phyloP scores from a whole-genome alignment of 1,140 invertebrate genomes.

The Plectrocnemia conspersa region DNA sequence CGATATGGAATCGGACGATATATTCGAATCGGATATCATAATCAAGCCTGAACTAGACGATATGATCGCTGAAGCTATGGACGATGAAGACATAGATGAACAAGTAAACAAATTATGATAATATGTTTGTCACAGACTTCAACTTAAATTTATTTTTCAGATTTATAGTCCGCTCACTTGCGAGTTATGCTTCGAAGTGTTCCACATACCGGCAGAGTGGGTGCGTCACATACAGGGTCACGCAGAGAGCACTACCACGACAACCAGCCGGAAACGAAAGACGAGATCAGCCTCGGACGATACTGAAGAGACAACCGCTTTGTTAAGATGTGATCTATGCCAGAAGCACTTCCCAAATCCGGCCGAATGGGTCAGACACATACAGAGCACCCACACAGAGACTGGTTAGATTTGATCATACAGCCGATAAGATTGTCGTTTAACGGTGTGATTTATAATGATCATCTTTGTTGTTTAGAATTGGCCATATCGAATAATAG shows the following conservation, averaged over 20 bases:
- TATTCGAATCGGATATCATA: conserved; percentile 52
- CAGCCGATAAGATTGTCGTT: too few relatives aligned
- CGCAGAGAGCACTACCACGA: conserved; percentile 48
- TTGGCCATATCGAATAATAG: conserved; percentile 73
- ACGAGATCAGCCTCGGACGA: conserved; percentile 55
- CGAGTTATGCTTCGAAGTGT: conserved; percentile 78
- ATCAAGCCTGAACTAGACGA: conserved; percentile 53
- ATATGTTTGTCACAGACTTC: not conserved
- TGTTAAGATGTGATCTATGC: conserved; percentile 72
- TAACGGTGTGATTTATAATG: too few relatives aligned
- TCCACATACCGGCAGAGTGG: conserved; percentile 74
- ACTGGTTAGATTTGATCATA: conserved; percentile 51
- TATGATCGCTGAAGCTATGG: conserved; percentile 43
- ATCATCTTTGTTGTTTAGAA: conserved; percentile 46
- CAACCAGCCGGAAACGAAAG: conserved; percentile 46
- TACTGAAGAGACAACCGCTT: conserved; percentile 63
- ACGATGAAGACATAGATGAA: conserved; percentile 39
- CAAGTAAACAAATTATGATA: conserved; percentile 25
- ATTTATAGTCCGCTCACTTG: conserved; percentile 70
- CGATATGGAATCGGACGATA: conserved; percentile 41
- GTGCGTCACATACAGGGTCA: conserved; percentile 75
- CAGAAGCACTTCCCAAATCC: conserved; percentile 76
- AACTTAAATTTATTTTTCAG: conserved; percentile 35
- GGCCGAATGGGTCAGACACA: conserved; percentile 78
- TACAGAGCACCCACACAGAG: conserved; percentile 77